Evolutionary conservation across 2,113 vertebrate genomes (phyloP), one percentile per base, ranked within the genome.

Genomic region (Prolemur simus): DNA sequence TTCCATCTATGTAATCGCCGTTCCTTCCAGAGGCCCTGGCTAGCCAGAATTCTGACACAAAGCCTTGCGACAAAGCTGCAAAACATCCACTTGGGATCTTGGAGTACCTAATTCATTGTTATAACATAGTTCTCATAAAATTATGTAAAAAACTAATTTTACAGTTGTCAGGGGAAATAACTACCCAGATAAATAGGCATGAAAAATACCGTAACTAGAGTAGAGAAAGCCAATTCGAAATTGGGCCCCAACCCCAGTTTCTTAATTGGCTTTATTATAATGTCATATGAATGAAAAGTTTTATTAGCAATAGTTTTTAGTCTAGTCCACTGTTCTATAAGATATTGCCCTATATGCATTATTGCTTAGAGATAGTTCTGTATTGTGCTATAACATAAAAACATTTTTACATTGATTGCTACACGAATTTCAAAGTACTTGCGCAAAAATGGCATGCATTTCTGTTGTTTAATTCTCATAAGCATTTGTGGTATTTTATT

Each of bases 101-200:
- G 25, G 73, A 95, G 85, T 89, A 32, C 81, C 81, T 97, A 96
- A 97, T 91, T 97, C 84, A 90, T 97, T 96, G 93, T 97, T 97
- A 87, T 95, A 97, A 95, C 89, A 95, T 78, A 69, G 34, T 87
- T 58, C 66, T 96, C 74, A 97, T 89, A 96, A 97, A 97, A 92
- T 94, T 97, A 97, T 96, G 82, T 97, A 87, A 96, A 98, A 96
- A 96, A 87, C 87, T 97, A 86, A 94, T 97, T 95, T 97, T 97
- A 96, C 29, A 10, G 64, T 45, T 91, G 64, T 78, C 81, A 98
- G 64, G 85, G 45, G 81, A 97, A 32, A 63, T 96, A 97, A 98
- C 45, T 95, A 37, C 68, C 32, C 84, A 56, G 77, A 86, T 94
- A 90, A 97, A 84, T 56, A 96, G 39, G 63, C 60, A 95, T 34